These are phyloP conservation scores for Oncorhynchus clarkii DNA, from an alignment of 2,113 vertebrate species.

Conservation along the genomic window DNA sequence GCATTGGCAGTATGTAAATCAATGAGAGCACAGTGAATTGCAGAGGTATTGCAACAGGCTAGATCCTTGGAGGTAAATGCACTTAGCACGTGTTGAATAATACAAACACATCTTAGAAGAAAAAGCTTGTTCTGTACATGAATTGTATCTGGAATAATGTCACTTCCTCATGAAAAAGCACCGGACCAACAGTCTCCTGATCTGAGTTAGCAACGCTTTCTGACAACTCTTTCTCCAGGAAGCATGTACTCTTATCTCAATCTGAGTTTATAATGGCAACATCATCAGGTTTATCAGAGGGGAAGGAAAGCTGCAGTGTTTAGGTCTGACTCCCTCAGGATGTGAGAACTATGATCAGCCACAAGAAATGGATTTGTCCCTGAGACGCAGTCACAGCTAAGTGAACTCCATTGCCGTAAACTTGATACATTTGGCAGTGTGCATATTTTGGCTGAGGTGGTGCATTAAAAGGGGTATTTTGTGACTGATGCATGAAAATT, in stretches of 20 bases:
- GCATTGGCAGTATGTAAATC: neutral
- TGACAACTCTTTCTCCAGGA: constrained; percentile 33
- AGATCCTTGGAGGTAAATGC: neutral
- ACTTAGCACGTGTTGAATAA: neutral
- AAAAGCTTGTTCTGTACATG: neutral
- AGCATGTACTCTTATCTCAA: constrained; percentile 36
- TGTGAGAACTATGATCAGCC: constrained; percentile 32
- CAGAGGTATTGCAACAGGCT: neutral
- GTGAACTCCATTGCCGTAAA: constrained; percentile 57
- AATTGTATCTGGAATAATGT: constrained; percentile 7
- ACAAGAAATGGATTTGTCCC: constrained; percentile 48
- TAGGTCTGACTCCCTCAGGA: neutral
- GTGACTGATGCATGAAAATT: constrained; percentile 67
- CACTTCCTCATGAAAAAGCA: constrained; percentile 15
- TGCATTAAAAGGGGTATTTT: constrained; percentile 58
- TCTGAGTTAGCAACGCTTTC: constrained; percentile 37
- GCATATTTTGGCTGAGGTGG: constrained; percentile 50
- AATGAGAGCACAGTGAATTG: neutral
- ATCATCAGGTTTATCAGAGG: constrained; percentile 45
- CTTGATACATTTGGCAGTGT: constrained; percentile 64
- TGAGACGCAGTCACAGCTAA: constrained; percentile 40
- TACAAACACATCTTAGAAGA: neutral
- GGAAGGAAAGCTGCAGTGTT: constrained; percentile 45
- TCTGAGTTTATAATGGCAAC: constrained; percentile 34
- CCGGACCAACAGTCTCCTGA: constrained; percentile 22